These are phyloP conservation scores for Hoplostethus atlanticus DNA, from an alignment of 2,797 vertebrate genomes.

Conservation along the genomic window DNA sequence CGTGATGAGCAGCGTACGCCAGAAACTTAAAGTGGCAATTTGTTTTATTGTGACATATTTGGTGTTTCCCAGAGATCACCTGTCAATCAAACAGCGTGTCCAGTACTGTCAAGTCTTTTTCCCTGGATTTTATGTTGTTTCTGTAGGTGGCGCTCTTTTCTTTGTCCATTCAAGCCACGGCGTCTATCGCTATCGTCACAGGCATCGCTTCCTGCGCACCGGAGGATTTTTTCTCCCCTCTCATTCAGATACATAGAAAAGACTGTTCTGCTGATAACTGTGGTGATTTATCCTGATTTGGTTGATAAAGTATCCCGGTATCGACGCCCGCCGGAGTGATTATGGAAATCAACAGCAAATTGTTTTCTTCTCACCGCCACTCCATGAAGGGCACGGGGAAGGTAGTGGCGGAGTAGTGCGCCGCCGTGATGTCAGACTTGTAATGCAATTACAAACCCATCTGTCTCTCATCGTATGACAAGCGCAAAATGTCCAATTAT, in stretches of 20 bases:
- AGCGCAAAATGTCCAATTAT: slow-evolving; percentile 99
- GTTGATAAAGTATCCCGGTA: slow-evolving; percentile 57
- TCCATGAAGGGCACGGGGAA: slow-evolving; percentile 91
- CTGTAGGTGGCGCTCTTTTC: too few relatives aligned
- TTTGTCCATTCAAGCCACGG: too few relatives aligned
- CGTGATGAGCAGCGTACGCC: too few relatives aligned
- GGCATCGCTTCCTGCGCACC: too few relatives aligned
- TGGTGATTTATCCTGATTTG: slow-evolving; percentile 74
- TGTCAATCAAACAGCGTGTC: too few relatives aligned
- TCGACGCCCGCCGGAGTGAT: slow-evolving; percentile 69
- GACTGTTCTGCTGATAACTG: slow-evolving; percentile 48
- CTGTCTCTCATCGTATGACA: slow-evolving; percentile 99
- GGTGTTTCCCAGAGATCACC: too few relatives aligned
- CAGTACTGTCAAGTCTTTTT: too few relatives aligned
- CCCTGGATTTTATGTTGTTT: too few relatives aligned
- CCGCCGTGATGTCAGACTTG: slow-evolving; percentile 92
- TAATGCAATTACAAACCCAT: slow-evolving; percentile 99
- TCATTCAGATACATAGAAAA: slow-evolving; percentile 34
- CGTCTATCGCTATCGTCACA: too few relatives aligned
- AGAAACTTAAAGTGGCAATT: too few relatives aligned
- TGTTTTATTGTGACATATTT: too few relatives aligned
- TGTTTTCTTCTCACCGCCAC: slow-evolving; percentile 79
- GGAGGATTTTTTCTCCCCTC: slow-evolving; percentile 1
- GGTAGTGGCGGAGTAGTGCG: slow-evolving; percentile 74
- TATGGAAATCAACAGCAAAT: slow-evolving; percentile 80